A percentile compares a stretch with the other conserved stretches of the same genome.
Conservation (phyloP, 2,797 vertebrate species). For the Periparus ater region DNA sequence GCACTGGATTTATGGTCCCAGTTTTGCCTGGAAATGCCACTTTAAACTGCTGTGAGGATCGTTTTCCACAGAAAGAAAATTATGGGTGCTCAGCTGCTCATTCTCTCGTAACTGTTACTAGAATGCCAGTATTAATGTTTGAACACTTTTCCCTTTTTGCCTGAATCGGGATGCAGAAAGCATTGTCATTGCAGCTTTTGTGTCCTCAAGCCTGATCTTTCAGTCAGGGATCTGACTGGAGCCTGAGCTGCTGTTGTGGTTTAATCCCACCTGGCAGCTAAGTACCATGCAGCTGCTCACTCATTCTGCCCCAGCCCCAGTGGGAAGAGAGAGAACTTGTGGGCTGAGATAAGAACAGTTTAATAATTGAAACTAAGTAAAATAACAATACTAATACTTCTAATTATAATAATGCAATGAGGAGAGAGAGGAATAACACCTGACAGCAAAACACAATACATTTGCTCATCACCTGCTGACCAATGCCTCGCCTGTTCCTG, state of each 20-base stretch:
- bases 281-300: not conserved
- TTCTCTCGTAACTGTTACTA: not conserved
- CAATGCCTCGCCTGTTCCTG: not conserved
- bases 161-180: not conserved
- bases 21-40: not conserved
- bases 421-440: not conserved
- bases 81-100: not conserved
- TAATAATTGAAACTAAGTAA: not conserved
- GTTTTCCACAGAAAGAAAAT: not conserved
- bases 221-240: not conserved
- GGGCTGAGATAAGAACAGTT: not conserved
- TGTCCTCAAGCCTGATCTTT: not conserved
- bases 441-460: not conserved
- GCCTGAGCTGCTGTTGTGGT: not conserved
- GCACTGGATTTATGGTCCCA: not conserved
- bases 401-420: not conserved
- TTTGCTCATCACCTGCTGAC: not conserved
- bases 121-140: not conserved
- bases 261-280: not conserved
- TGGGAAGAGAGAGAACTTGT: not conserved
- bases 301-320: not conserved
- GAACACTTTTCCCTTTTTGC: not conserved
- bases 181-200: not conserved
- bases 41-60: not conserved
- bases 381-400: not conserved